These are phyloP conservation scores for Scaptomyza reducta DNA, from an alignment of 2,888 invertebrate species.

Conservation along the genomic window DNA sequence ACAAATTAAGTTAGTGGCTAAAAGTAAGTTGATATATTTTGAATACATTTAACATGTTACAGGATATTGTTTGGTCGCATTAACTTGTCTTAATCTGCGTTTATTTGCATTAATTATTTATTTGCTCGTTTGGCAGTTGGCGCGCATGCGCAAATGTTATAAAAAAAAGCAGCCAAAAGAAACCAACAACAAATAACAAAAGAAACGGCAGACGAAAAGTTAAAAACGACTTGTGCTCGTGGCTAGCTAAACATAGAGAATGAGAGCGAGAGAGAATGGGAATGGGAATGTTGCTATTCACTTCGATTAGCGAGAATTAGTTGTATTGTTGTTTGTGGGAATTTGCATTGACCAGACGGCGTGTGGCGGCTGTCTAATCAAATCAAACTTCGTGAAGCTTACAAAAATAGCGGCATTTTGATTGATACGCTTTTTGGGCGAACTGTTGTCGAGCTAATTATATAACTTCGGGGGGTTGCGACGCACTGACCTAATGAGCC, in stretches of 20 bases:
- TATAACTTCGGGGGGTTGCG: conserved; percentile 57
- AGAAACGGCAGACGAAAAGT: conserved; percentile 58
- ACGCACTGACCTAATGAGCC: conserved; percentile 68
- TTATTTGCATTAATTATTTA: conserved; percentile 80
- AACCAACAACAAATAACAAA: conserved; percentile 10
- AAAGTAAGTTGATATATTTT: not conserved
- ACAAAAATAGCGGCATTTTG: conserved; percentile 70
- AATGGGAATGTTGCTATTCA: conserved; percentile 40
- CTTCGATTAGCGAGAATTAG: conserved; percentile 66
- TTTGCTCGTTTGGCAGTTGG: conserved; percentile 76
- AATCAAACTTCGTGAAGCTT: conserved; percentile 64
- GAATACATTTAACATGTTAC: not conserved
- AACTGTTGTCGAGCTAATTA: conserved; percentile 52
- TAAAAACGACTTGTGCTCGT: conserved; percentile 61
- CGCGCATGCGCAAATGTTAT: conserved; percentile 79
- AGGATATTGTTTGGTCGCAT: conserved; percentile 28
- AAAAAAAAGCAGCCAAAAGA: conserved; percentile 6
- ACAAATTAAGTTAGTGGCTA: rapidly evolving
- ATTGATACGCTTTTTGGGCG: conserved; percentile 55
- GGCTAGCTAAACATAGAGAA: conserved; percentile 23
- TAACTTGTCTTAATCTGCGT: conserved; percentile 37
- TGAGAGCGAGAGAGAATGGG: not conserved
- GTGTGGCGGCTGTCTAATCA: conserved; percentile 75
- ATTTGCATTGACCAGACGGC: conserved; percentile 64
- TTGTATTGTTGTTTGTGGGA: conserved; percentile 56